These are phyloP conservation scores for Micromussa lordhowensis DNA, from an alignment of 92 coral and sea anemone genomes.

Conservation along the genomic window DNA sequence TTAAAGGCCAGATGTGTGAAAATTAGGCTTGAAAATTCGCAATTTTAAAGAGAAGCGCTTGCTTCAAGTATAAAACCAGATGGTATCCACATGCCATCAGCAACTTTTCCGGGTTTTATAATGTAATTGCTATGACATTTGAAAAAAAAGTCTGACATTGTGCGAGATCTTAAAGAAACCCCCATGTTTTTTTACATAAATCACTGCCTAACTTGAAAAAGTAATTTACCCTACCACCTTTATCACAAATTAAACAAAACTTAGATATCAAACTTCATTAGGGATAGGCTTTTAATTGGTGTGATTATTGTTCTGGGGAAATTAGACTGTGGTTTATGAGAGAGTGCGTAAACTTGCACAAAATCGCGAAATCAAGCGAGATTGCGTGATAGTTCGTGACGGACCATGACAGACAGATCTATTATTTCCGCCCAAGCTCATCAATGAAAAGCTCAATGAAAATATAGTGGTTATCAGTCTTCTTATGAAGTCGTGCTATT, in stretches of 20 bases:
- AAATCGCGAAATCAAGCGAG: background rate
- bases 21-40: too few relatives aligned
- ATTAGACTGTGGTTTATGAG: background rate
- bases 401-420: background rate
- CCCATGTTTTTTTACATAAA: conserved; percentile 18
- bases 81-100: too few relatives aligned
- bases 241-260: conserved; percentile 3
- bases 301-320: conserved; percentile 2
- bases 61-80: too few relatives aligned
- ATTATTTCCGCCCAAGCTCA: conserved; percentile 15
- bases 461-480: background rate
- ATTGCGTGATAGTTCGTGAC: background rate
- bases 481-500: background rate
- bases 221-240: conserved; percentile 10
- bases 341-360: background rate
- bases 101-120: too few relatives aligned
- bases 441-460: background rate
- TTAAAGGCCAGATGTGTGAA: too few relatives aligned
- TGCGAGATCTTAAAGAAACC: background rate
- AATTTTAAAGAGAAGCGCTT: too few relatives aligned
- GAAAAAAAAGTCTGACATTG: too few relatives aligned
- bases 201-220: conserved; percentile 12
- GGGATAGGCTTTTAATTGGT: conserved; percentile 3
- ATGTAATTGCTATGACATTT: too few relatives aligned
- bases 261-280: background rate